Base-by-base conservation (phyloP, 2,888 invertebrate species). In the Melanophora roralis region DNA sequence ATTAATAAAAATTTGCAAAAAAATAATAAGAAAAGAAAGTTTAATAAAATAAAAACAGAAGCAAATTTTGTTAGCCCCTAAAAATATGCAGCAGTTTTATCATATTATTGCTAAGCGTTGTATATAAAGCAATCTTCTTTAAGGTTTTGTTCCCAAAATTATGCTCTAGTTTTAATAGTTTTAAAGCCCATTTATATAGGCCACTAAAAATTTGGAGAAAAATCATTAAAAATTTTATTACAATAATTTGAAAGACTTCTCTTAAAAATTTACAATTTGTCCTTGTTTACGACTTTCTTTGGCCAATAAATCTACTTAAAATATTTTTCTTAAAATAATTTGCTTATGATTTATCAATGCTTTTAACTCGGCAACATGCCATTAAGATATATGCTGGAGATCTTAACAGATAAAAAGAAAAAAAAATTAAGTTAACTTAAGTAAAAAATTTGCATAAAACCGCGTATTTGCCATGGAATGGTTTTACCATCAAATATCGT, bases 301-400 rank as follows among this genome's bases (percentile, higher is more conserved):
- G 34, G 14, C 21, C 14, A 68, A 75, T 71, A 79, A 79, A 79
- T 75, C 59, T 65, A 51, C 19, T 38, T 23, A 62, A 27, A 27
- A 38, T 57, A 40, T 40, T 38, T 55, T 62, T 27, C 6, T 65
- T 43, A 16, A 49, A 16, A 74, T 49, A 19, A 2, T 57, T 51
- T 45, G 32, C 19, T 51, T 73, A 64, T 81, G 80, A 81, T 81
- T 81, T 81, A 81, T 81, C 80, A 77, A 77, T 68, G 80, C 80
- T 81, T 81, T 81, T 77, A 81, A 49, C 68, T 53, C 21, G 8
- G 12, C 11, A 49, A 40, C 32, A 40, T 21, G 43, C 14, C 21
- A 23, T 51, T 43, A 16, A 49, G 38, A 51, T 51, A n/a, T n/a
- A n/a, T n/a, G n/a, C n/a, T n/a, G n/a, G n/a, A n/a, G n/a, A n/a